A percentile compares a stretch with the other conserved stretches of the same genome.
Conservation (phyloP, 2,888 invertebrate species). For the Ormyrus thymus region DNA sequence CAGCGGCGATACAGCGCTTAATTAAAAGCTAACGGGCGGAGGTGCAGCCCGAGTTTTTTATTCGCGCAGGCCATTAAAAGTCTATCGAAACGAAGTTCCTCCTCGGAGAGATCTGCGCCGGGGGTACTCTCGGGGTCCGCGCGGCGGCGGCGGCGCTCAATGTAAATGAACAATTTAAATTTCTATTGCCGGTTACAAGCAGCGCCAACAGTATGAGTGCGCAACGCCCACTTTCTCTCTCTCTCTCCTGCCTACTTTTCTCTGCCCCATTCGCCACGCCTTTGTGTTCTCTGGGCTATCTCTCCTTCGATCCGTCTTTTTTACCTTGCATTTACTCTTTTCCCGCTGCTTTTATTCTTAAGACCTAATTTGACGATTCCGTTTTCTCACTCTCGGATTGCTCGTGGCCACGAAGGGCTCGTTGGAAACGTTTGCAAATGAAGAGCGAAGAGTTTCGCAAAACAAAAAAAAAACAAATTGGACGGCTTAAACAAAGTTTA, state of each 20-base stretch:
- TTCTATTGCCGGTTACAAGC: conserved; percentile 35
- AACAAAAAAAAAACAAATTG: no score
- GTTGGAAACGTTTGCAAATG: no score
- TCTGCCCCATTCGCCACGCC: neutral
- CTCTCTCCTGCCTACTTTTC: neutral
- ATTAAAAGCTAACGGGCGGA: conserved; percentile 34
- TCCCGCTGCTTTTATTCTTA: neutral
- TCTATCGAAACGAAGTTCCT: conserved; percentile 37
- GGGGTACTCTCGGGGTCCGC: neutral
- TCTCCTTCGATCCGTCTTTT: neutral
- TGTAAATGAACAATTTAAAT: conserved; percentile 51
- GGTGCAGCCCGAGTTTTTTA: conserved; percentile 11
- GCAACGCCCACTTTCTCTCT: neutral
- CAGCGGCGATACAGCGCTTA: conserved; percentile 22
- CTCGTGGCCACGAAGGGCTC: no score
- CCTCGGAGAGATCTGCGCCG: neutral
- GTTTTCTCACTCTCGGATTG: no score
- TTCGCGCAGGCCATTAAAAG: conserved; percentile 36
- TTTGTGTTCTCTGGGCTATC: neutral
- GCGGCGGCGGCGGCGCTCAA: conserved; percentile 19
- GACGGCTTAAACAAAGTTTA: no score
- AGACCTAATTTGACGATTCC: no score
- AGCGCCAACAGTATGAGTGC: neutral
- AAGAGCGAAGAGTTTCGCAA: no score
- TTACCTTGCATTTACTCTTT: neutral